phyloP scores from a whole-genome alignment of 2,797 vertebrate genomes.

The Megaceryle alcyon region DNA sequence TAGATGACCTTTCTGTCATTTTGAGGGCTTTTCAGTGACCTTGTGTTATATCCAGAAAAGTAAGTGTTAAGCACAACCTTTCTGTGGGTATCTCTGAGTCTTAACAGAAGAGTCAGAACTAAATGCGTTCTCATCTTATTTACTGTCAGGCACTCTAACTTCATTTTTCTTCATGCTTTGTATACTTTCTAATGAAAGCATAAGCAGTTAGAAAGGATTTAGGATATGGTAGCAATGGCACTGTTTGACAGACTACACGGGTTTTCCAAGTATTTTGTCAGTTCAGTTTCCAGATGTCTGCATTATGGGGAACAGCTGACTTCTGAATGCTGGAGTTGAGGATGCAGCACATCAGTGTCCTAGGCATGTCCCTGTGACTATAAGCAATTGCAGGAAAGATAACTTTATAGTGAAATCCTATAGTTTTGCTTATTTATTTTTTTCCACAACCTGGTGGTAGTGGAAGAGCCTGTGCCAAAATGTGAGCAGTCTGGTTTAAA shows the following conservation, averaged over 20 bases:
- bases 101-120: not conserved
- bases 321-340: not conserved
- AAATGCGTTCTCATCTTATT: not conserved
- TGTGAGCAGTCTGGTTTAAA: not conserved
- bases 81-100: not conserved
- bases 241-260: not conserved
- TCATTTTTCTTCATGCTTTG: not conserved
- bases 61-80: not conserved
- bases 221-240: rapidly evolving
- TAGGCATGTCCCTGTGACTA: not conserved
- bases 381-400: not conserved
- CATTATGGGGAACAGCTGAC: not conserved
- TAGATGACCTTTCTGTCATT: not conserved
- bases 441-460: not conserved
- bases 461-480: not conserved
- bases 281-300: not conserved
- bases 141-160: not conserved
- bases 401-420: not conserved
- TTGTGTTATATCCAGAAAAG: not conserved
- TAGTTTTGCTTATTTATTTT: not conserved
- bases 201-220: not conserved
- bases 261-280: not conserved
- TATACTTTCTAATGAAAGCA: not conserved
- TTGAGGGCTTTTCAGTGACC: not conserved
- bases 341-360: not conserved